Base-by-base conservation (phyloP, 2,888 invertebrate species). In the Hoplodrina ambigua region DNA sequence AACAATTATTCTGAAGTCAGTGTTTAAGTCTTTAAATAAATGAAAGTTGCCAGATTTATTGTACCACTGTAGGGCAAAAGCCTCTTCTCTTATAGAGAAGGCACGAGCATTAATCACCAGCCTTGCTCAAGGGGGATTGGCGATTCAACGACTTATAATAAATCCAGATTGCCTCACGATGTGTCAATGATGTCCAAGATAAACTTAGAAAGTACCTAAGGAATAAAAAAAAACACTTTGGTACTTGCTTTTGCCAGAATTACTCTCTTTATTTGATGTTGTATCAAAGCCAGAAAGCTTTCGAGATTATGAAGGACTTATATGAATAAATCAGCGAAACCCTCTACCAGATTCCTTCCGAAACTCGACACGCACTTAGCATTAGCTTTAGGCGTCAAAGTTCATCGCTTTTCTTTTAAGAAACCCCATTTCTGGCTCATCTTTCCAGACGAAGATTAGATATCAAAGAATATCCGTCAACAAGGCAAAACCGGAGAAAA, bases 401-500 rank as follows among this genome's bases (percentile, higher is more conserved):
- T 25, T 30, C 3, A 30, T 37, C n/a, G n/a, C 37, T 0, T 13
- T 41, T 62, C 50, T 25, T 25, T 25, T 10, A 25, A 25, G 17
- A 17, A 1, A 25, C 8, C 19, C 13, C 44, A n/a, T 19, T 19
- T n/a, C 25, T 37, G 46, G 11, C 17, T 54, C 37, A 11, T 59
- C 37, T 60, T 55, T 46, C 37, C 13, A 49, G 46, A 72, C 19
- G 72, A 70, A 71, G 19, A 46, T 19, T 13, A 10, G n/a, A 44
- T 6, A 8, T 50, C 44, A 59, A 56, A 64, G 17, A 44, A 20
- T 11, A 61, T 50, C 44, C n/a, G 37, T 59, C 62, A 59, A 55
- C 44, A 74, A 62, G 30, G 3, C 33, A 30, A 66, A 66, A 58
- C 17, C 5, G 11, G 17, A n/a, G 30, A 25, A 57, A 41, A 19